These are phyloP conservation scores for Campylomormyrus numenius DNA, from an alignment of 2,113 vertebrate species.

Conservation along the genomic window DNA sequence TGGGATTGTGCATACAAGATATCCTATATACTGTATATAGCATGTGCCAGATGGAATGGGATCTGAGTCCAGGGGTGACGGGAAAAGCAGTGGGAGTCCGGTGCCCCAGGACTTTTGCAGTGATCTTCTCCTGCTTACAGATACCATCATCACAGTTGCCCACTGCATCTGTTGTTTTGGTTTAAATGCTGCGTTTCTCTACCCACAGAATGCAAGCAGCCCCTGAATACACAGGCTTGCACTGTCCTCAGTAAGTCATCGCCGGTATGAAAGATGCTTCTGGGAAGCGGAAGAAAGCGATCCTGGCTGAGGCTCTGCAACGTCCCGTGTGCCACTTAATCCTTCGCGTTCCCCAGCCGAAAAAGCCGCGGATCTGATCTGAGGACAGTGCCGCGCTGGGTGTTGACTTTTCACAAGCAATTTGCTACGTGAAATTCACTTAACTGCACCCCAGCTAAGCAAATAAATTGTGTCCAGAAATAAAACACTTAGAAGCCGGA, in stretches of 20 bases:
- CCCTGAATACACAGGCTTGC: not conserved
- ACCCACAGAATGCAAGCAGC: not conserved
- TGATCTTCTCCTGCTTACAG: not conserved
- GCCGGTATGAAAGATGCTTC: not conserved
- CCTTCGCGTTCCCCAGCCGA: not conserved
- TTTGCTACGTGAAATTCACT: constrained; percentile 24
- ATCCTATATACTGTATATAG: not conserved
- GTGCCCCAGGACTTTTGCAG: not conserved
- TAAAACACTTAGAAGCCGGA: constrained; percentile 12
- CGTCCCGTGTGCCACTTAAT: not conserved
- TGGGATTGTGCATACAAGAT: not conserved
- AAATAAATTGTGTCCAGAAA: constrained; percentile 30
- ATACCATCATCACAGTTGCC: not conserved
- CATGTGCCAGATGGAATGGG: not conserved
- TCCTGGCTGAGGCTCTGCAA: not conserved
- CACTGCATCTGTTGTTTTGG: not conserved
- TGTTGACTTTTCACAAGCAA: constrained; percentile 29
- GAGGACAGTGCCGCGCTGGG: not conserved
- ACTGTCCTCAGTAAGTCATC: not conserved
- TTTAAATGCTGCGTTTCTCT: not conserved
- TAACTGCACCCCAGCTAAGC: constrained; percentile 19
- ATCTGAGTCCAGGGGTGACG: not conserved
- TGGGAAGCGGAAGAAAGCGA: not conserved
- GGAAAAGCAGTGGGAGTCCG: not conserved
- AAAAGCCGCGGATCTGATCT: not conserved